Evolutionary conservation across 2,113 vertebrate genomes (phyloP).

Genomic region (Apistogramma diplotaenia): DNA sequence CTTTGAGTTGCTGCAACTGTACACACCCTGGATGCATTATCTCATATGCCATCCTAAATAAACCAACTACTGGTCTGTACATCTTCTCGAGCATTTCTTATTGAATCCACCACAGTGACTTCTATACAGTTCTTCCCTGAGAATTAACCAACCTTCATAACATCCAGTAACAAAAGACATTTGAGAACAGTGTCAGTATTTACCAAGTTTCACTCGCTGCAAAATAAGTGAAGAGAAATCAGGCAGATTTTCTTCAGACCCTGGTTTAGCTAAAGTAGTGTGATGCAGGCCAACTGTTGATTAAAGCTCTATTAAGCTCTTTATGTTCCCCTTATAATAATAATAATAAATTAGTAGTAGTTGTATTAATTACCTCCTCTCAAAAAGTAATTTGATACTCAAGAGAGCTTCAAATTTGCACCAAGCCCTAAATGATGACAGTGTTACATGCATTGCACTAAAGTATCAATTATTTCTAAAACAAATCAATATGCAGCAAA

Average conservation of each 20-base stretch:
- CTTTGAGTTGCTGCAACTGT: too few species aligned
- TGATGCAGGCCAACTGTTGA: not conserved
- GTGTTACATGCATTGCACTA: not conserved
- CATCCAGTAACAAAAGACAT: too few species aligned
- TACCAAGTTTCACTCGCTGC: too few species aligned
- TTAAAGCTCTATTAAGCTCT: not conserved
- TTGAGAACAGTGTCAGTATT: too few species aligned
- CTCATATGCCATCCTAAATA: too few species aligned
- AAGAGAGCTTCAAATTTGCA: not conserved
- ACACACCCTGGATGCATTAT: too few species aligned
- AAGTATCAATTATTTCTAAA: not conserved
- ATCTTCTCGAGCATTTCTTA: too few species aligned
- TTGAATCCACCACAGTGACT: too few species aligned
- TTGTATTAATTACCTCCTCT: not conserved
- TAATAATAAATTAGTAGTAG: too few species aligned
- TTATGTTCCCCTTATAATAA: not conserved
- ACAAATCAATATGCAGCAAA: not conserved
- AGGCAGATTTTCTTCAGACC: not conserved
- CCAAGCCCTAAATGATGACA: not conserved
- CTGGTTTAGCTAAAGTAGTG: not conserved
- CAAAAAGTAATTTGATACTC: not conserved
- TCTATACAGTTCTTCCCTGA: too few species aligned
- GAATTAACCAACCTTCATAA: too few species aligned
- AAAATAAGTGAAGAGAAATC: not conserved
- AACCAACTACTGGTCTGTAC: too few species aligned